Conservation (phyloP, 2,113 vertebrate genomes). For the Chauna torquata region DNA sequence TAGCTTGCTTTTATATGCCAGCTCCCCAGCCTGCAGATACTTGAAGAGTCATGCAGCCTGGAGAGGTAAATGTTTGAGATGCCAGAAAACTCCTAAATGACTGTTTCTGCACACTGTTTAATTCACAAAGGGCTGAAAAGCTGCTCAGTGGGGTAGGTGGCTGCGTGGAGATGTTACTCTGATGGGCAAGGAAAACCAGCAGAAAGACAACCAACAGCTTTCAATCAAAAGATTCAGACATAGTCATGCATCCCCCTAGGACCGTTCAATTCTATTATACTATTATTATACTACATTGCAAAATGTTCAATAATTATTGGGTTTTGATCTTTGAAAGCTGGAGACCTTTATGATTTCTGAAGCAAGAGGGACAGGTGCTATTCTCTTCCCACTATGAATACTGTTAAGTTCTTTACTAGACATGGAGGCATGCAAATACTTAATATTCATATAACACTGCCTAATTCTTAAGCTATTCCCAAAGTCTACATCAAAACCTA, state of each 20-base stretch:
- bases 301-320: background rate
- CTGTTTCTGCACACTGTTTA: background rate
- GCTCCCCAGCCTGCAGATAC: background rate
- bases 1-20: background rate
- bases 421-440: background rate
- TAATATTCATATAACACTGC: background rate
- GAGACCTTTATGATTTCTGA: background rate
- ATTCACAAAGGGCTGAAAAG: background rate
- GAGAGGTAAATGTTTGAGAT: background rate
- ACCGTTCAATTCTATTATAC: background rate
- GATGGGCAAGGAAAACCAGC: background rate
- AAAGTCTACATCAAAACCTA: background rate
- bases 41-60: background rate
- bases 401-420: background rate
- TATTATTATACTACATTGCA: background rate
- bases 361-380: background rate
- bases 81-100: background rate
- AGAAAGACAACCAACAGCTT: background rate
- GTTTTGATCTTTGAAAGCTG: background rate
- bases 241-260: fast-evolving
- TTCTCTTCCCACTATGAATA: background rate
- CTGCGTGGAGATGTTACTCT: background rate
- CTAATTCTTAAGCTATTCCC: background rate
- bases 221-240: background rate
- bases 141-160: background rate